Percentiles rank a stretch among this genome's conserved stretches.
These are phyloP conservation scores for Neostethus bicornis DNA, from an alignment of 2,797 vertebrate species.

Conservation along the genomic window DNA sequence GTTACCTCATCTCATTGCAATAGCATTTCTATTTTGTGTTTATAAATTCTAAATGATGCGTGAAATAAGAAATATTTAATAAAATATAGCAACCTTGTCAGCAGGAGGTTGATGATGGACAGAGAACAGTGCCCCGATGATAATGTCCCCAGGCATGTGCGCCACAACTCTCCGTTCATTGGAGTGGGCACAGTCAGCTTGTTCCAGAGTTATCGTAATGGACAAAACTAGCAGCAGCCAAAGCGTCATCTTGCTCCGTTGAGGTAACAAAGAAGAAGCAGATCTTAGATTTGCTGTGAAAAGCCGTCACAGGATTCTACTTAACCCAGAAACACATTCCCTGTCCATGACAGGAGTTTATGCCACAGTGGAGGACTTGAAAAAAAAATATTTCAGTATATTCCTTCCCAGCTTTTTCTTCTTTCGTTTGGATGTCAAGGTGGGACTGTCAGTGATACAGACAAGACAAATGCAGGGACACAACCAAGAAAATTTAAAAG, in stretches of 20 bases:
- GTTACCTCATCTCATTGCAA: background rate
- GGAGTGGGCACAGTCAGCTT: slow-evolving; percentile 81
- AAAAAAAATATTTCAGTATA: slow-evolving; percentile 11
- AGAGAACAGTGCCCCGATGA: slow-evolving; percentile 96
- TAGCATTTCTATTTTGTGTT: background rate
- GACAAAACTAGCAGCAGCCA: slow-evolving; percentile 83
- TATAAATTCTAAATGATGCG: slow-evolving; percentile 5
- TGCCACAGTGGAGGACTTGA: slow-evolving; percentile 22
- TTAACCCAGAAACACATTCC: slow-evolving; percentile 37
- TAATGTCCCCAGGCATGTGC: slow-evolving; percentile 94
- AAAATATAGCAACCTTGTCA: slow-evolving; percentile 81
- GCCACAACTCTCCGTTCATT: slow-evolving; percentile 93
- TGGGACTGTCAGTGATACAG: slow-evolving; percentile 42
- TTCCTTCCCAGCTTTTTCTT: slow-evolving; percentile 31
- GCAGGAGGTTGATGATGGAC: slow-evolving; percentile 97
- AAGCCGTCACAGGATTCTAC: slow-evolving; percentile 46
- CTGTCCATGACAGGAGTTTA: slow-evolving; percentile 54
- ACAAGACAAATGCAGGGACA: slow-evolving; percentile 37
- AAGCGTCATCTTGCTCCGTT: slow-evolving; percentile 66
- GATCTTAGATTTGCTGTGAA: slow-evolving; percentile 15
- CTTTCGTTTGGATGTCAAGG: slow-evolving; percentile 36
- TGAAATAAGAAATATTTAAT: background rate
- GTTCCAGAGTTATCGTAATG: slow-evolving; percentile 80
- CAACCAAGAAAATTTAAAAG: slow-evolving; percentile 51
- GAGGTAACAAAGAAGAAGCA: slow-evolving; percentile 20